Evolutionary conservation across 2,797 vertebrate species (phyloP).

Genomic region (Pempheris klunzingeri): DNA sequence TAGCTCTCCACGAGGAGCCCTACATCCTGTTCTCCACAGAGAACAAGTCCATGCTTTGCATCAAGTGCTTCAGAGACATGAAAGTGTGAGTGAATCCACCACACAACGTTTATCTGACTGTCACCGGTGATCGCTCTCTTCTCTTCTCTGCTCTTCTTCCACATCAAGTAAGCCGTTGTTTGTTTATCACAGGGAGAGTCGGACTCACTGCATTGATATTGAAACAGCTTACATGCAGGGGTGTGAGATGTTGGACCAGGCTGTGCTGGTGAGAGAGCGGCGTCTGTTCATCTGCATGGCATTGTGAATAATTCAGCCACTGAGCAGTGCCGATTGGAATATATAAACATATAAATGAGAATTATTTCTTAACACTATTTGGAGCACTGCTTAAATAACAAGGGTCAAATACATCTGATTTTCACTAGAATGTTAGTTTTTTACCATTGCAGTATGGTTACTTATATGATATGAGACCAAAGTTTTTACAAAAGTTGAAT

Average conservation of each 20-base stretch:
- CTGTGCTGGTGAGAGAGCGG: constrained; percentile 89
- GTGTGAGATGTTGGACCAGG: constrained; percentile 95
- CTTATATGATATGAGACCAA: not conserved
- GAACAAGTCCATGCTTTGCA: constrained; percentile 96
- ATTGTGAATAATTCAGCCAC: constrained; percentile 44
- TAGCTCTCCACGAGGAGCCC: constrained; percentile 93
- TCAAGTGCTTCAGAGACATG: constrained; percentile 98
- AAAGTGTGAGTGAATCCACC: constrained; percentile 89
- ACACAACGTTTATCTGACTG: not conserved
- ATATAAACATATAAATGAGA: constrained; percentile 6
- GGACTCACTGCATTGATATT: constrained; percentile 95
- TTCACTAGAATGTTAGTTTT: not conserved
- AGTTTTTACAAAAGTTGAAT: not conserved
- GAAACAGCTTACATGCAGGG: constrained; percentile 95
- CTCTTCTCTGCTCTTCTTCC: not conserved
- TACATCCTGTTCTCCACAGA: constrained; percentile 97
- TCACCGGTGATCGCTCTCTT: not conserved
- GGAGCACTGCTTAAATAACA: not conserved
- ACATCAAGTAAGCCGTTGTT: not conserved
- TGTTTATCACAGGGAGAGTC: constrained; percentile 87
- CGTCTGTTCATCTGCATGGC: constrained; percentile 16
- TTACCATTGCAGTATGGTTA: not conserved
- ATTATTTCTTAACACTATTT: not conserved
- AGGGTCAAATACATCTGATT: not conserved
- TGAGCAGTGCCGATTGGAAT: constrained; percentile 17